Evolutionary conservation across 53 echinoderm and acorn worm species (phyloP), one percentile per base, ranked within the genome.

Genomic region (Arbacia lixula): DNA sequence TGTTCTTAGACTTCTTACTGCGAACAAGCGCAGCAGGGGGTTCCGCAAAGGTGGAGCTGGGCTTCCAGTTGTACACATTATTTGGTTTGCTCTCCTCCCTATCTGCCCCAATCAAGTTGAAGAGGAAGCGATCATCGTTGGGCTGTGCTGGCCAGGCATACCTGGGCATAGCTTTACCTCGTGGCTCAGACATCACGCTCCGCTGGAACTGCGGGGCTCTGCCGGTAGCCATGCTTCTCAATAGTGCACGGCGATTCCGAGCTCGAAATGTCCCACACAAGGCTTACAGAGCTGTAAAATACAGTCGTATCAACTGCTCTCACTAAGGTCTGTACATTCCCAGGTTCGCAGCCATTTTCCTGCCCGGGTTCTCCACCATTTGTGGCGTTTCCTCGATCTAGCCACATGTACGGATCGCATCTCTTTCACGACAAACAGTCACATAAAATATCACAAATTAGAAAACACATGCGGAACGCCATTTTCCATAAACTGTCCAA

Each of bases 41-140:
- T 58, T 94, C 93, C 31, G 92, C 94, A 87, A 98, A 98, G 2
- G 94, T 98, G 14, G 99, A 88, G 87, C 94, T 94, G 32, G 99
- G 99, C 19, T 88, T 88, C 99, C 99, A 98, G 65, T 98, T 86
- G 76, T 89, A 96, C 91, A 91, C 32, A 82, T 95, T 95, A 64
- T 95, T 95, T 21, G 95, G 95, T 58, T 87, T 87, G 85, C 86
- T 91, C 24, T 95, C 95, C 72, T 87, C 91, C 64, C 46, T 81
- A 26, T 58, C 77, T 10, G 63, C 82, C 16, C 63, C 82, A 16
- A 81, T 81, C 9, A 43, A 17, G 50, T 81, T 81, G 49, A 81
- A 81, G 14, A 81, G 82, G 50, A 81, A 81, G 10, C 58, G 76
- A 22, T 81, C 82, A 33, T 81, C 82, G 27, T 28, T 19, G 34